Evolutionary conservation across 2,888 invertebrate genomes (phyloP), one percentile per base, ranked within the genome.

Genomic region (Melinaea menophilus): DNA sequence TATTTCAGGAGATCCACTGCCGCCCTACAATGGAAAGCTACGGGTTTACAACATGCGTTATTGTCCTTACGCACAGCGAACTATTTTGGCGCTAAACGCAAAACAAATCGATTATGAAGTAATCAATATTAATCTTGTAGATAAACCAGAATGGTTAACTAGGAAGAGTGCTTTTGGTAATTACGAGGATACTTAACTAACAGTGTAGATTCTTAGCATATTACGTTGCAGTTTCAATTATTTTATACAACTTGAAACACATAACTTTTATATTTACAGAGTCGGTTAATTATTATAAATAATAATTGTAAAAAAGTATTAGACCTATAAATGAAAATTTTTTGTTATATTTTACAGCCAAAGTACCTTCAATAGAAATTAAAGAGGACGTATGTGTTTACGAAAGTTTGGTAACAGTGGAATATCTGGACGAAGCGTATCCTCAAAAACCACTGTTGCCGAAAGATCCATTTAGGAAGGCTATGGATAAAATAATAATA

Each of bases 131-230:
- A 93, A 95, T 82, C 83, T 95, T 41, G 83, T 91, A 0, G 90
- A 93, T 55, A 96, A 96, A 79, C 97, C 97, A 0, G 95, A 96
- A 71, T 97, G 97, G 97, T 88, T 94, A 12, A 81, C 92, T n/a
- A 92, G 92, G 4, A 94, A 94, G 77, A 94, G 92, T 74, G 89
- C 92, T 0, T 79, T 92, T 60, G 92, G 93, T 67, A 79, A 79
- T 73, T 55, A 51, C 9, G 41, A 41, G 41, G 41, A 41, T 9
- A 41, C 7, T 41, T 41, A 9, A 41, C 3, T 9, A 9, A 41
- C 11, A 41, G 37, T 37, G 7, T 37, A 7, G 22, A 22, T 22
- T 22, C 22, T 22, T 22, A 22, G 22, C 22, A 22, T 22, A 22
- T 22, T 22, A 22, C 22, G 22, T 22, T 22, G 22, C 22, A 22